phyloP scores from a whole-genome alignment of 2,113 vertebrate genomes.

The Benitochromis conjunctus region DNA sequence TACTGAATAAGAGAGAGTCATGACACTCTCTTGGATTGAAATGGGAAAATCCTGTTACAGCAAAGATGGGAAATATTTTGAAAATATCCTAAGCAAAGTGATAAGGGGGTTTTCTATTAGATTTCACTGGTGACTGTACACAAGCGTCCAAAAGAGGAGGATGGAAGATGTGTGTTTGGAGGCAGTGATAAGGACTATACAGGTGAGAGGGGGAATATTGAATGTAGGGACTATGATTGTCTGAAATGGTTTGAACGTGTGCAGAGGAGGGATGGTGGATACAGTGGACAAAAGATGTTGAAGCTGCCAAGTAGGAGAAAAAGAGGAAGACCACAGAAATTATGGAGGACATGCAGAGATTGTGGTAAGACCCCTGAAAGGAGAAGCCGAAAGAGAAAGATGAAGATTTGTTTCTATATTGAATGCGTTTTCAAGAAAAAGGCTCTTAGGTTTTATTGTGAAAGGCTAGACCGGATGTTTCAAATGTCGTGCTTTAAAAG shows the following conservation, averaged over 20 bases:
- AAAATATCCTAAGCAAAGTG: neutral
- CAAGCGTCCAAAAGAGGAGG: neutral
- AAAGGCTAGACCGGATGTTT: neutral
- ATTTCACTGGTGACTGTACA: neutral
- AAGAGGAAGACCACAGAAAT: neutral
- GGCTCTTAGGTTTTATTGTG: constrained; percentile 1
- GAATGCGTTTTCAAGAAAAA: no score
- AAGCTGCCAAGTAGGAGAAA: neutral
- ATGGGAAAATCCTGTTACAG: neutral
- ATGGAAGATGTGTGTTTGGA: neutral
- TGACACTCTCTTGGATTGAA: neutral
- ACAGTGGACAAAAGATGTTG: neutral
- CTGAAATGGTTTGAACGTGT: neutral
- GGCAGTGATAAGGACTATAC: neutral
- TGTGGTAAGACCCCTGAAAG: neutral
- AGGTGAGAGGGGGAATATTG: neutral
- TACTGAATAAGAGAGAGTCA: neutral
- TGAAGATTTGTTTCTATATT: neutral
- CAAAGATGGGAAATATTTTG: neutral
- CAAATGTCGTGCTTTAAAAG: constrained; percentile 27
- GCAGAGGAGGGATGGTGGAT: neutral
- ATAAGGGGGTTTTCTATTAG: neutral
- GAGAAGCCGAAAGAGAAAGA: neutral
- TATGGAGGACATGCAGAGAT: neutral
- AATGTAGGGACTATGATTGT: neutral